Evolutionary conservation across 2,797 vertebrate genomes (phyloP).

Genomic region (Scleropages formosus): DNA sequence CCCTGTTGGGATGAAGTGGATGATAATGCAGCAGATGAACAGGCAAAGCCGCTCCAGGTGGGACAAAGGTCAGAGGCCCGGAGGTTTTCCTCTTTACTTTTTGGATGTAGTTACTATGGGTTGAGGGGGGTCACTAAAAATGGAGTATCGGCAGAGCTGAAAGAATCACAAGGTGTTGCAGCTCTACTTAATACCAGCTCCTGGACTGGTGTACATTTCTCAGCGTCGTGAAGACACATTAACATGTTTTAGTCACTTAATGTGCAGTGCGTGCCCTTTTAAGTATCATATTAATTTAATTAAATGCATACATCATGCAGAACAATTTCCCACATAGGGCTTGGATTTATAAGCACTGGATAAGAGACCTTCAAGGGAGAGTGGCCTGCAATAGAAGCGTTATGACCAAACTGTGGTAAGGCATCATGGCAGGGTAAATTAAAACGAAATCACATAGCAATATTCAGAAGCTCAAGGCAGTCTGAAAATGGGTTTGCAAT

Average conservation of each 20-base stretch:
- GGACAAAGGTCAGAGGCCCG: conserved; percentile 22
- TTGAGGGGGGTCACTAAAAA: neutral
- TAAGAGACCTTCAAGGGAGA: neutral
- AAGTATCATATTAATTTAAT: neutral
- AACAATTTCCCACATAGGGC: conserved; percentile 13
- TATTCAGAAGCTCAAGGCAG: neutral
- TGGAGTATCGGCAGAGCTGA: neutral
- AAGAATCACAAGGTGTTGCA: neutral
- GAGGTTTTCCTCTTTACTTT: neutral
- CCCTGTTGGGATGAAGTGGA: conserved; percentile 32
- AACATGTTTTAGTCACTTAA: neutral
- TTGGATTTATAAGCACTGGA: neutral
- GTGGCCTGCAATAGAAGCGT: neutral
- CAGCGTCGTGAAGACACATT: no score
- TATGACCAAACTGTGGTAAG: no score
- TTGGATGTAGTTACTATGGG: neutral
- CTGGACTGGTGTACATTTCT: neutral
- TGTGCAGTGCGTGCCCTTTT: neutral
- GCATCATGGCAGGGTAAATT: neutral
- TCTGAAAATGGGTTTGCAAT: neutral
- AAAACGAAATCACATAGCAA: conserved; percentile 1
- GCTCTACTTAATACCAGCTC: neutral
- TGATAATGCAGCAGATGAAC: conserved; percentile 19
- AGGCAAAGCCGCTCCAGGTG: conserved; percentile 18
- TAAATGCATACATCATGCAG: neutral